Evolutionary conservation across 2,113 vertebrate species (phyloP).

Genomic region (Columbina picui): DNA sequence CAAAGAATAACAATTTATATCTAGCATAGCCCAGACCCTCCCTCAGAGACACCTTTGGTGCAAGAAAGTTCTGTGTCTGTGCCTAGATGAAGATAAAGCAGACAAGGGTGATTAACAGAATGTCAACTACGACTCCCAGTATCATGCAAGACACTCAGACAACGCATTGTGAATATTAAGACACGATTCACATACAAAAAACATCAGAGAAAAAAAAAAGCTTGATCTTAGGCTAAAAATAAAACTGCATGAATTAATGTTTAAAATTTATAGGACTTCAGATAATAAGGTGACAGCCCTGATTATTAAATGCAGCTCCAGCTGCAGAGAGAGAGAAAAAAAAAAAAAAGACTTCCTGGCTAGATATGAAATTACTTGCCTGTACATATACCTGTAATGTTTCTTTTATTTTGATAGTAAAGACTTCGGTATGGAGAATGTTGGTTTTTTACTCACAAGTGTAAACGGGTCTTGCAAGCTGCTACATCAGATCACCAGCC

Average conservation of each 20-base stretch:
- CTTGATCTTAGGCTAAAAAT: not conserved
- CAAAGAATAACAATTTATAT: not conserved
- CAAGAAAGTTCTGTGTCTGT: rapidly evolving
- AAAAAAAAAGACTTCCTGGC: not conserved
- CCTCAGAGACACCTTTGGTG: not conserved
- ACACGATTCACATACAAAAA: not conserved
- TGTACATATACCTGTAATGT: not conserved
- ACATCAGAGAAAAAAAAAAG: not conserved
- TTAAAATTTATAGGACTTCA: not conserved
- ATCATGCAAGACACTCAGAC: not conserved
- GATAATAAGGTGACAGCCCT: not conserved
- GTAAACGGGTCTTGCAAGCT: not conserved
- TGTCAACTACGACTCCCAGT: not conserved
- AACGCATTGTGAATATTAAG: not conserved
- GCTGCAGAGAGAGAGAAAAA: not conserved
- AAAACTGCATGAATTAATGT: not conserved
- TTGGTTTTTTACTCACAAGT: not conserved
- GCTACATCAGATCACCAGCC: not conserved
- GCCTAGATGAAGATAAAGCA: not conserved
- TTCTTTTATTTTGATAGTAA: not conserved
- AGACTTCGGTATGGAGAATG: not conserved
- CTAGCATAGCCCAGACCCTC: not conserved
- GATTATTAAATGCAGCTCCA: not conserved
- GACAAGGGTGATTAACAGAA: not conserved
- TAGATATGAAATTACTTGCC: not conserved